phyloP scores from a whole-genome alignment of 2,797 vertebrate species.

The Falco naumanni region DNA sequence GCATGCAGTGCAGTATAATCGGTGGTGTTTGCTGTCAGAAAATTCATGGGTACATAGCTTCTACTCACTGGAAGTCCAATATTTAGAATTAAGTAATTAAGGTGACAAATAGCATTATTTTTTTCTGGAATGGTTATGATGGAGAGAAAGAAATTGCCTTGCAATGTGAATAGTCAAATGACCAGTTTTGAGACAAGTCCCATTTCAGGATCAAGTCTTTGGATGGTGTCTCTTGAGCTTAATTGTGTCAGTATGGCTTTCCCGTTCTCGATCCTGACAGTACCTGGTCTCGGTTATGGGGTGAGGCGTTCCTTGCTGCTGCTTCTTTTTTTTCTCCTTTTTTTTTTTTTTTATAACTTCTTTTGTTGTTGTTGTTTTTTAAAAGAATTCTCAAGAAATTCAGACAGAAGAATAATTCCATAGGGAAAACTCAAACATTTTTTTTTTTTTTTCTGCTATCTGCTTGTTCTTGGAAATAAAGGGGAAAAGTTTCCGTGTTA shows the following conservation, averaged over 20 bases:
- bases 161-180: background rate
- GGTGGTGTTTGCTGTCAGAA: conserved; percentile 49
- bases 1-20: conserved; percentile 47
- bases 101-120: background rate
- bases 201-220: background rate
- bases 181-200: background rate
- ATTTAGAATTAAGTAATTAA: conserved; percentile 15
- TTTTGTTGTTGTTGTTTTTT: background rate
- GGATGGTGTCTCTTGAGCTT: background rate
- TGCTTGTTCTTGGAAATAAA: background rate
- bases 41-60: conserved; percentile 15
- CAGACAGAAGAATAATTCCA: background rate
- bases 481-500: background rate
- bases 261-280: background rate
- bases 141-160: background rate
- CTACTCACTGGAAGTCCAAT: background rate
- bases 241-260: background rate
- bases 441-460: no score
- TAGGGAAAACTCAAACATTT: background rate
- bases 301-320: background rate
- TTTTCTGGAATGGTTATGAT: background rate
- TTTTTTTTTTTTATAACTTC: background rate
- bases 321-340: background rate
- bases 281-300: background rate
- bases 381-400: background rate